phyloP scores from a whole-genome alignment of 2,797 vertebrate genomes.

The Acrossocheilus fasciatus region DNA sequence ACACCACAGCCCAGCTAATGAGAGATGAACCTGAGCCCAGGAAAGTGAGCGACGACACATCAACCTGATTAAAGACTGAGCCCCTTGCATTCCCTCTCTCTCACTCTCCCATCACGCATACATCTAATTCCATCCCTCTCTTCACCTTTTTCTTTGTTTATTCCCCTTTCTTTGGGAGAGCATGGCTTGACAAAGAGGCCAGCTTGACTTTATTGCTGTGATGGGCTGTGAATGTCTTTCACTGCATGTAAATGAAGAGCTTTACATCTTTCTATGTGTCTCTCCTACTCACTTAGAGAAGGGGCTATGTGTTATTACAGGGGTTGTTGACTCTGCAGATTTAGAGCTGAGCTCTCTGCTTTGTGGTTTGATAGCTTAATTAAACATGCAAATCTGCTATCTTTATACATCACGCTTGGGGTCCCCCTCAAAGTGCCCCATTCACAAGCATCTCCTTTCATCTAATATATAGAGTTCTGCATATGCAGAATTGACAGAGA shows the following conservation, averaged over 20 bases:
- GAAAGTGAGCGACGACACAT: slow-evolving; percentile 38
- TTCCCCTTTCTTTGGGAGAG: slow-evolving; percentile 71
- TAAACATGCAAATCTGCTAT: slow-evolving; percentile 85
- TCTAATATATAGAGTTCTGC: slow-evolving; percentile 23
- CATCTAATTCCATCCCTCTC: slow-evolving; percentile 28
- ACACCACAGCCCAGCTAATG: slow-evolving; percentile 90
- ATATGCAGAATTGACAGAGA: slow-evolving; percentile 1
- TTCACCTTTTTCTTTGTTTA: slow-evolving; percentile 58
- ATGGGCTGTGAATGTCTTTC: slow-evolving; percentile 91
- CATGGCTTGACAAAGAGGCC: slow-evolving; percentile 82
- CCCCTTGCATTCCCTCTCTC: slow-evolving; percentile 46
- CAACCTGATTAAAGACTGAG: slow-evolving; percentile 41
- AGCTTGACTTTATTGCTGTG: slow-evolving; percentile 91
- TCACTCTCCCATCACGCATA: slow-evolving; percentile 33
- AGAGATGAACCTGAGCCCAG: slow-evolving; percentile 70
- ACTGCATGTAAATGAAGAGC: slow-evolving; percentile 94
- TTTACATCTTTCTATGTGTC: slow-evolving; percentile 78
- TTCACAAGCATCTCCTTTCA: slow-evolving; percentile 57
- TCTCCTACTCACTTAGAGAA: slow-evolving; percentile 67
- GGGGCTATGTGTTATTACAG: slow-evolving; percentile 84
- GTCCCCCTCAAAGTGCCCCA: slow-evolving; percentile 36
- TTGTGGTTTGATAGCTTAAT: slow-evolving; percentile 83
- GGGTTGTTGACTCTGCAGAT: slow-evolving; percentile 90
- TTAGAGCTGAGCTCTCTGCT: slow-evolving; percentile 79
- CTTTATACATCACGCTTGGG: slow-evolving; percentile 72